These are phyloP conservation scores for Agapornis canus DNA, from an alignment of 2,797 vertebrate genomes.

Conservation along the genomic window DNA sequence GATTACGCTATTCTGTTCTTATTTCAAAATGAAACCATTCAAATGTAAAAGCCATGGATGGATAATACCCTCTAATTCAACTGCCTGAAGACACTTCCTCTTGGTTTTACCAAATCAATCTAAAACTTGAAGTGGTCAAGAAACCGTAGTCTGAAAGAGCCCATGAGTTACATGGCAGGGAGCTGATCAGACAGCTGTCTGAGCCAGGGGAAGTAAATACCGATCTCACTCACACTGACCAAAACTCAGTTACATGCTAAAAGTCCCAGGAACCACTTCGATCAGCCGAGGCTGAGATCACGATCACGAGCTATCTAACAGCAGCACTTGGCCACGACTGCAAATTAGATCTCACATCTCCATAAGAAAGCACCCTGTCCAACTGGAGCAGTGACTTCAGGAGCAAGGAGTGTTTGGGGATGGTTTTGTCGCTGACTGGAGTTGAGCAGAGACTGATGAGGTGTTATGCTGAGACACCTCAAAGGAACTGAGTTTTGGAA, in stretches of 20 bases:
- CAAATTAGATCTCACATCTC: neutral
- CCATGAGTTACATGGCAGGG: neutral
- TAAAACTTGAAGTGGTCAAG: neutral
- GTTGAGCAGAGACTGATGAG: constrained; percentile 28
- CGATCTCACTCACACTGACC: neutral
- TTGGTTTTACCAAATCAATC: constrained; percentile 6
- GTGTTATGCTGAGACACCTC: constrained; percentile 30
- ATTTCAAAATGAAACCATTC: constrained; percentile 15
- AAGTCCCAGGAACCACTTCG: neutral
- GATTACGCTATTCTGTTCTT: constrained; percentile 28
- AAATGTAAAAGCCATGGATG: constrained; percentile 12
- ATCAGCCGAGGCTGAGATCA: neutral
- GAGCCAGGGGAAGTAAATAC: neutral
- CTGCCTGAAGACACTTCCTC: neutral
- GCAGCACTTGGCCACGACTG: neutral
- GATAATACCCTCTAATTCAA: neutral
- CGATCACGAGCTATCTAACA: neutral
- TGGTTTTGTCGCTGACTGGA: neutral
- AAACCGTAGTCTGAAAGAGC: neutral
- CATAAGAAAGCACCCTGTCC: neutral
- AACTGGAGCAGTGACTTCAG: neutral
- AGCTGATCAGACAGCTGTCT: neutral
- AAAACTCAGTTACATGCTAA: neutral
- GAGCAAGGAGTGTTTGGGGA: neutral
- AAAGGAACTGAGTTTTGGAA: constrained; percentile 46